Conservation (phyloP, 2,888 invertebrate species). For the Caenorhabditis afra region DNA sequence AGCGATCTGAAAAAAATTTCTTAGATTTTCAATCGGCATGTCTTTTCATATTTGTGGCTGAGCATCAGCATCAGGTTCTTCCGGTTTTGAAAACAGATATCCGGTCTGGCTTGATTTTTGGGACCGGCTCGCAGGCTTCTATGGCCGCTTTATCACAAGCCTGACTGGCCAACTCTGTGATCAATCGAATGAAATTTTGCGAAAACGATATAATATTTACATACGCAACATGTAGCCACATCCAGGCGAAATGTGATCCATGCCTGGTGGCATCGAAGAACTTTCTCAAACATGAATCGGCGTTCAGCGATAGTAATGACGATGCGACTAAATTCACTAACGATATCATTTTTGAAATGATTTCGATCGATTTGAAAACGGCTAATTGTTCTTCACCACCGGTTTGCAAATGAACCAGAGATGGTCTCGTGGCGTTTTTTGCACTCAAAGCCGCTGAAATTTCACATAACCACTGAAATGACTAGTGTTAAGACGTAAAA, state of each 20-base stretch:
- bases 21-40: no score
- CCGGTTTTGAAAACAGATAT: no score
- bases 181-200: no score
- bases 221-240: conserved; percentile 70
- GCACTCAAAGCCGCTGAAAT: conserved; percentile 56
- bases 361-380: conserved; percentile 45
- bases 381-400: conserved; percentile 30
- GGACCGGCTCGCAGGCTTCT: no score
- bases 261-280: conserved; percentile 64
- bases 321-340: conserved; percentile 41
- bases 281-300: conserved; percentile 61
- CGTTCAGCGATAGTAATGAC: conserved; percentile 27
- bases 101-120: no score
- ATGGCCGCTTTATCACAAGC: no score
- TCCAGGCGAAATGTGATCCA: conserved; percentile 68
- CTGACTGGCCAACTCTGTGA: no score
- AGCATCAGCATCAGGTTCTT: no score
- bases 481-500: background rate
- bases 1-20: conserved; percentile 50
- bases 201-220: conserved; percentile 4
- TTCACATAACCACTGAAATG: conserved; percentile 64
- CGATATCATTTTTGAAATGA: conserved; percentile 35
- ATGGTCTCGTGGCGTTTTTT: conserved; percentile 62
- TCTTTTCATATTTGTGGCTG: no score
- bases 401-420: conserved; percentile 31